phyloP scores from a whole-genome alignment of 2,113 vertebrate genomes.

The Nyctibius bracteatus region DNA sequence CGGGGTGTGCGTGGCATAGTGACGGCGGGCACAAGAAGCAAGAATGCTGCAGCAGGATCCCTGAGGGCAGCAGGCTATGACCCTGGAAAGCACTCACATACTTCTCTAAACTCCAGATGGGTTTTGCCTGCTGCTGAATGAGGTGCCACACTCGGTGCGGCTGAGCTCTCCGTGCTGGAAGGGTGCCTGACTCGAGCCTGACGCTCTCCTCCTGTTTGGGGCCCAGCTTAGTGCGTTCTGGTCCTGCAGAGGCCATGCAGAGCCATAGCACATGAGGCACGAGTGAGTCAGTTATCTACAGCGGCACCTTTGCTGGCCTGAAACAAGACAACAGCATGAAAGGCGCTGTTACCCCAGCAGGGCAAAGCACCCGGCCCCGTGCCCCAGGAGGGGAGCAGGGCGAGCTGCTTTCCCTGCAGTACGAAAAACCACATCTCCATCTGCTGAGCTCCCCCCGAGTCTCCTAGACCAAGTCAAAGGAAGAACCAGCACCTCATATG shows the following conservation, averaged over 20 bases:
- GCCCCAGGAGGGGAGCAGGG: not conserved
- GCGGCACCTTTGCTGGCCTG: constrained; percentile 47
- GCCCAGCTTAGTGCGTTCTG: constrained; percentile 37
- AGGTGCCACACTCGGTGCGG: not conserved
- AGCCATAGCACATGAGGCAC: constrained; percentile 62
- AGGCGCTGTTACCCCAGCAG: not conserved
- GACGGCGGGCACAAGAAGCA: constrained; percentile 30
- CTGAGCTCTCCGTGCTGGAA: not conserved
- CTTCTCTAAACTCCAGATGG: constrained; percentile 63
- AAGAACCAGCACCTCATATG: not conserved
- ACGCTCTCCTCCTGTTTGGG: constrained; percentile 21
- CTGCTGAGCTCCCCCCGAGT: not conserved
- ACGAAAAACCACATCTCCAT: not conserved
- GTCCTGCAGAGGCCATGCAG: constrained; percentile 74
- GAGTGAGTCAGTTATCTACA: not conserved
- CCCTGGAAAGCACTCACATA: constrained; percentile 50
- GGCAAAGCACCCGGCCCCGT: not conserved
- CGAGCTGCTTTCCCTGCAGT: not conserved
- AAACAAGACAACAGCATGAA: not conserved
- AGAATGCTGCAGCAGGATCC: constrained; percentile 52
- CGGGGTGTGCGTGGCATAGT: not conserved
- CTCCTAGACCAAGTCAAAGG: not conserved
- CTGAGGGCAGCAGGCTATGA: constrained; percentile 44
- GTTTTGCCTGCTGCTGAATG: constrained; percentile 48
- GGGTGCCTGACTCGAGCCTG: not conserved